Evolutionary conservation across 2,888 invertebrate species (phyloP), one percentile per base, ranked within the genome.

Genomic region (Drosophila ezoana): DNA sequence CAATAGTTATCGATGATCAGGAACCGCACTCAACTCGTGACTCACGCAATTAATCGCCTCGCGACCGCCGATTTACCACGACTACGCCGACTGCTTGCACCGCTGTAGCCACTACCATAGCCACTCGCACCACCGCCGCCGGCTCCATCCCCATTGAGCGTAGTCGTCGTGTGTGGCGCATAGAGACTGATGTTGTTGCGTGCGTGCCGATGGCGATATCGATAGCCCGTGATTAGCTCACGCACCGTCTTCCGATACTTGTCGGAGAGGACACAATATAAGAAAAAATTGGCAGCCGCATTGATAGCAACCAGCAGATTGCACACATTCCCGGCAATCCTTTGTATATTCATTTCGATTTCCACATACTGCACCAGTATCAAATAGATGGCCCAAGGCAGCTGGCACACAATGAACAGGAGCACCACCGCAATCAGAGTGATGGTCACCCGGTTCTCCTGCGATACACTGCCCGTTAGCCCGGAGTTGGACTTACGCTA

Each of bases 391-490:
- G 95, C 95, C 81, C 95, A 94, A 0, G 96, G 96, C 49, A 95
- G 93, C 90, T 96, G 96, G 82, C 96, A 96, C 6, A 96, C 88
- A 41, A 96, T 93, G 90, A 96, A 96, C 60, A 96, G 93, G 44
- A 96, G 93, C 8, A 96, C 96, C 14, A 96, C 96, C 1, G 95
- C 94, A 60, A 96, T 96, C 40, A 96, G 92, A 90, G 96, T 96
- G 40, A 96, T 93, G 3, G 96, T 97, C 70, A 96, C 96, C 73
- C 95, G 94, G 89, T 95, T 95, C 89, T 95, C 95, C 87, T 95
- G 95, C 4, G 93, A 93, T 54, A 94, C 93, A 8, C 93, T 89
- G 61, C 89, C 92, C 28, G 92, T 90, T 0, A 81, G 8, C 1
- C 85, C 89, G 0, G 82, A 59, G 20, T 86, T 89, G 74, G 88